Base-by-base conservation (phyloP, 2,888 invertebrate genomes). In the Eupithecia pulchellata region DNA sequence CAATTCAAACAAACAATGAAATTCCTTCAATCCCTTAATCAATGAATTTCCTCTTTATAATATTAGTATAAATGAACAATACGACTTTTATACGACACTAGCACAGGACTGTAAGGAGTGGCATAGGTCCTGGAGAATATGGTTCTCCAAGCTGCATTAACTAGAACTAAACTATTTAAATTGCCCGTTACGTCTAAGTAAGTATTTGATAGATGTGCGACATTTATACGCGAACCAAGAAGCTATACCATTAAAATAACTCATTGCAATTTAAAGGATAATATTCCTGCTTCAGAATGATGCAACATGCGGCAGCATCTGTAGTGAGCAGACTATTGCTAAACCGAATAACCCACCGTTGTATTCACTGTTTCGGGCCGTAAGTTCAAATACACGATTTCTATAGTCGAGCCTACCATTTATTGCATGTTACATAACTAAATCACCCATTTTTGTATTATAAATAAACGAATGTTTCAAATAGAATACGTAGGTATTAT, bases 261-360 rank as follows among this genome's bases (percentile, higher is more conserved):
- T 39, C 17, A 6, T 17, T n/a, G 42, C 42, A 42, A n/a, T 17
- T 2, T 42, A 42, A 8, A 39, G 17, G 47, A 9, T 9, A 52
- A 52, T 20, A 11, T 52, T 25, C 25, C 20, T 52, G 25, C 52
- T 13, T 52, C 52, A 52, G 3, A 52, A 25, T 64, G 20, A 32
- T 32, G 64, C 47, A 64, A 57, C n/a, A 27, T 25, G 47, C 29
- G 27, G 30, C 55, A 55, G 34, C 47, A 32, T 4, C 30, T 47
- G 8, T 17, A 47, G n/a, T n/a, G 25, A 52, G 13, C 4, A 13
- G 14, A 29, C 30, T 57, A 57, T 66, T 65, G 55, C 64, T 34
- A 55, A 65, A 55, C 34, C 11, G 47, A 52, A 52, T 25, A 52
- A 52, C 52, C 14, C 20, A 34, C 61, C 20, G 34, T 61, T 36